Evolutionary conservation across 1,140 invertebrate genomes (phyloP).

Genomic region (Maniola jurtina): DNA sequence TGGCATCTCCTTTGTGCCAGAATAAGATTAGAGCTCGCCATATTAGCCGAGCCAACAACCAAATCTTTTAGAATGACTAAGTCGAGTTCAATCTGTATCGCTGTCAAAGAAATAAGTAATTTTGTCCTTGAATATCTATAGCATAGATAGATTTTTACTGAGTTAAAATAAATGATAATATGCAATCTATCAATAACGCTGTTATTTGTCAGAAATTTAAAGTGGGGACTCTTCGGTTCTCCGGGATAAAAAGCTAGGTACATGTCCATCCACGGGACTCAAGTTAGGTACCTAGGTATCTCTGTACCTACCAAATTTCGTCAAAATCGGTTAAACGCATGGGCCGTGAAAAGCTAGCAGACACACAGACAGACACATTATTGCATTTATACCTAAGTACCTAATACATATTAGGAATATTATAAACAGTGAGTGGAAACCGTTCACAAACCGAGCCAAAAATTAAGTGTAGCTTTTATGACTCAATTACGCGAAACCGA

Average conservation of each 20-base stretch:
- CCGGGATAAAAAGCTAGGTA: too few relatives aligned
- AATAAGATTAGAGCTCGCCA: conserved; percentile 67
- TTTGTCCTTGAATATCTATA: conserved; percentile 7
- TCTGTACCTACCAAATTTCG: too few relatives aligned
- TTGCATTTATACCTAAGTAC: background rate
- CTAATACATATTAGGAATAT: background rate
- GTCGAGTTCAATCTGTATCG: conserved; percentile 37
- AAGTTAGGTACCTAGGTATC: too few relatives aligned
- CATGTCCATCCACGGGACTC: too few relatives aligned
- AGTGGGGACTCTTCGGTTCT: too few relatives aligned
- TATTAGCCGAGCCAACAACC: conserved; percentile 60
- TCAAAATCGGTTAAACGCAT: too few relatives aligned
- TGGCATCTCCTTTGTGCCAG: conserved; percentile 70
- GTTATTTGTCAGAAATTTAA: too few relatives aligned
- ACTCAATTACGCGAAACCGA: conserved; percentile 72
- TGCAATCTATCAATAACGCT: too few relatives aligned
- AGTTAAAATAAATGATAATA: too few relatives aligned
- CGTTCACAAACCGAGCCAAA: conserved; percentile 28
- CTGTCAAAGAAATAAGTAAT: conserved; percentile 8
- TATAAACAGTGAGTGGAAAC: background rate
- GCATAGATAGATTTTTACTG: background rate
- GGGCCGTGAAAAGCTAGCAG: too few relatives aligned
- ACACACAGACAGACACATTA: too few relatives aligned
- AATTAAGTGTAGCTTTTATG: conserved; percentile 58
- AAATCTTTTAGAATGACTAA: conserved; percentile 51